Conservation (phyloP, 1,140 invertebrate species). For the Drosophila pseudoobscura region DNA sequence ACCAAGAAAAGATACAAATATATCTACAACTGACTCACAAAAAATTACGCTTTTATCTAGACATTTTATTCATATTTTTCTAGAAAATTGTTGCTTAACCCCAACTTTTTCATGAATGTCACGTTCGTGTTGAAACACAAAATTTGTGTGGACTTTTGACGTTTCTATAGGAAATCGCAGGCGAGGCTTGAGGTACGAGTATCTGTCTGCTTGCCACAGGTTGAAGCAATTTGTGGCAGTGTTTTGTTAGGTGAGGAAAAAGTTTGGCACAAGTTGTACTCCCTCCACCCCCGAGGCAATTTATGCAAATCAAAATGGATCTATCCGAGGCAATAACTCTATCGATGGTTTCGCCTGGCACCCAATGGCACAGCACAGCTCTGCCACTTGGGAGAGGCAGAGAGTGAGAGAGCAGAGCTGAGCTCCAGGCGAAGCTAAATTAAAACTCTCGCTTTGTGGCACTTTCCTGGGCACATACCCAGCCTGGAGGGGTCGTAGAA, state of each 20-base stretch:
- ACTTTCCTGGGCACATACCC: slow-evolving; percentile 39
- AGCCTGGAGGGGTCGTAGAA: slow-evolving; percentile 4
- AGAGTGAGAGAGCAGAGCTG: slow-evolving; percentile 24
- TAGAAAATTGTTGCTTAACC: slow-evolving; percentile 28
- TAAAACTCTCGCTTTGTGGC: slow-evolving; percentile 64
- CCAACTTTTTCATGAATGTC: slow-evolving; percentile 58
- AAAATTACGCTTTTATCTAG: slow-evolving; percentile 57
- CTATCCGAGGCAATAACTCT: slow-evolving; percentile 37
- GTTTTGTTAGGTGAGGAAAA: slow-evolving; percentile 22
- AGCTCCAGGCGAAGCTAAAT: slow-evolving; percentile 57
- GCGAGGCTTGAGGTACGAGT: slow-evolving; percentile 32
- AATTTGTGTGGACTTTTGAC: slow-evolving; percentile 27
- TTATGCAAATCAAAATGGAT: slow-evolving; percentile 69
- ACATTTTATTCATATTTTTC: slow-evolving; percentile 37
- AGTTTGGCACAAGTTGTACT: slow-evolving; percentile 25
- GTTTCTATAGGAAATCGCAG: slow-evolving; percentile 21
- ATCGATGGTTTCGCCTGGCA: slow-evolving; percentile 35
- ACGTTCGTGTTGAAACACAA: slow-evolving; percentile 52
- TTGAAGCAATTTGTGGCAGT: background rate
- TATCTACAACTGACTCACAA: slow-evolving; percentile 33
- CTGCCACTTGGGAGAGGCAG: slow-evolving; percentile 57
- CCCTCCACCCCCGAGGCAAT: slow-evolving; percentile 53
- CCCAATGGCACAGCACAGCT: slow-evolving; percentile 27
- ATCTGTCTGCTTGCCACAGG: background rate
- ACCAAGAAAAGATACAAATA: background rate